Percentiles rank a stretch among this genome's conserved stretches.
Evolutionary conservation across 35 echinoderm and acorn worm species (phyloP).

Genomic region (Strongylocentrotus purpuratus): DNA sequence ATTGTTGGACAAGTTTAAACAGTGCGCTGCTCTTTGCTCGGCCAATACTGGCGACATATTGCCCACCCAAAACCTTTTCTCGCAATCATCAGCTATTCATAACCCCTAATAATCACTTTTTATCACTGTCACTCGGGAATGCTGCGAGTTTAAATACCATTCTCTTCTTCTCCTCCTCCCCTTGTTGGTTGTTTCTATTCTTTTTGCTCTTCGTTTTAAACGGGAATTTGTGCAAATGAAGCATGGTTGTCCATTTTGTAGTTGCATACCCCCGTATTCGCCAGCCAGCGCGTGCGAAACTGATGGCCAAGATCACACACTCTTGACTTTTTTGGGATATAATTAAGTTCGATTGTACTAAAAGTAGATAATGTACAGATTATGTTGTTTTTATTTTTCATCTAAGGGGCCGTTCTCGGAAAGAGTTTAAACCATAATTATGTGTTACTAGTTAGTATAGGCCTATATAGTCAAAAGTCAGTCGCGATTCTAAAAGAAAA

Average conservation of each 20-base stretch:
- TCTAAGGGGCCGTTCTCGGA: no score
- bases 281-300: background rate
- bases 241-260: background rate
- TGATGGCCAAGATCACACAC: no score
- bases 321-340: no score
- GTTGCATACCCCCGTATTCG: constrained; percentile 30
- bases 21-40: background rate
- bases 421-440: no score
- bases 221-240: background rate
- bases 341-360: no score
- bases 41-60: constrained; percentile 24
- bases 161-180: background rate
- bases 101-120: constrained; percentile 45
- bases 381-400: no score
- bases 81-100: constrained; percentile 50
- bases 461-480: no score
- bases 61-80: background rate
- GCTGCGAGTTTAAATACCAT: constrained; percentile 6
- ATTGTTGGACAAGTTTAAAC: constrained; percentile 41
- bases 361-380: no score
- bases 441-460: no score
- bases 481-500: no score
- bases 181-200: background rate
- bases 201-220: background rate
- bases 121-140: constrained; percentile 55